Evolutionary conservation across 2,888 invertebrate species (phyloP).

Genomic region (Drosophila leonis): DNA sequence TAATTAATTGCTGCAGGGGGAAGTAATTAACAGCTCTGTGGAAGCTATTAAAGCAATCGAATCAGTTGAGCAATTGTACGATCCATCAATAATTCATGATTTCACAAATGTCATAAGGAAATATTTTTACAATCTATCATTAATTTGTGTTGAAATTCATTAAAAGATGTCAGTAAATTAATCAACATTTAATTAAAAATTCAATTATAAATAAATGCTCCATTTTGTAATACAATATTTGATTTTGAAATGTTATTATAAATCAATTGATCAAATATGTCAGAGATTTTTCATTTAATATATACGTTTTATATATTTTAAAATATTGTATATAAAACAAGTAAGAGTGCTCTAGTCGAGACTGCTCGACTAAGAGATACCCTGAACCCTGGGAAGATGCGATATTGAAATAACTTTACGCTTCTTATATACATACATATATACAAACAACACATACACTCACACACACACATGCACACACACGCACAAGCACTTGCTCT

Average conservation of each 20-base stretch:
- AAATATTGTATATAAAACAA: no score
- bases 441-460: no score
- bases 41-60: conserved; percentile 20
- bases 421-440: no score
- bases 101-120: not conserved
- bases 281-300: not conserved
- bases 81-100: conserved; percentile 23
- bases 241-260: not conserved
- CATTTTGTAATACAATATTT: not conserved
- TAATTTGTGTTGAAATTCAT: not conserved
- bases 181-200: not conserved
- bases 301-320: no score
- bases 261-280: not conserved
- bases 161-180: not conserved
- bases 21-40: conserved; percentile 11
- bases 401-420: no score
- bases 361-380: no score
- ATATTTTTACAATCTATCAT: not conserved
- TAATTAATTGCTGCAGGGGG: conserved; percentile 18
- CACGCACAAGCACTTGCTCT: no score
- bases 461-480: no score
- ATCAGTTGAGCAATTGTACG: conserved; percentile 12
- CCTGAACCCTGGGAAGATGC: no score
- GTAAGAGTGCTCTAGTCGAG: no score
- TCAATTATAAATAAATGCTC: not conserved